Evolutionary conservation across 2,797 vertebrate species (phyloP), one percentile per base, ranked within the genome.

Genomic region (Petrocephalus schoutedeni): DNA sequence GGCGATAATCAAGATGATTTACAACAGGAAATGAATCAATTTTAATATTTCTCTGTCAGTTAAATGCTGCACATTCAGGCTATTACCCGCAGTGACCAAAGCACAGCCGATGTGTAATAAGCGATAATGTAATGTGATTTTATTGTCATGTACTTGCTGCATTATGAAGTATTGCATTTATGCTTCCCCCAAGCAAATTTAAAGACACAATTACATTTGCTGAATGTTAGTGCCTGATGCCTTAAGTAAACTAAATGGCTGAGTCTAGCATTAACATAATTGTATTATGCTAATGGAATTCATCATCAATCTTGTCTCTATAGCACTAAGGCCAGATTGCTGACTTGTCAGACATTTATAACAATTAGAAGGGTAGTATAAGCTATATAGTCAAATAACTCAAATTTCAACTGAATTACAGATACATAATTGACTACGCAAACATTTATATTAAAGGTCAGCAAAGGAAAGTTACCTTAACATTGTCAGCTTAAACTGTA

Each of bases 351-450:
- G 80, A 49, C n/a, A 54, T 83, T 28, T 14, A 54, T 83, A 54
- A 83, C 80, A 83, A 83, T 83, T 83, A 53, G 9, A 83, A 23
- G 14, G 49, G 80, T 28, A 83, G 9, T 10, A 83, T 51, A 83
- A 83, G n/a, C 80, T 53, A 23, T 83, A 83, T 7, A 83, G 80
- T 83, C 80, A 83, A 83, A 51, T 83, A 83, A 83, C 45, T 51
- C 45, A 83, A 49, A 83, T 54, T 23, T 51, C 8, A 54, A 53
- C 80, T 54, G 21, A 83, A 51, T 83, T 83, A 77, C 41, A 54
- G 80, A 83, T 53, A 14, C 80, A 83, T 51, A n/a, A 41, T 23
- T 83, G 36, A 10, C 19, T 77, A 45, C 19, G 67, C 67, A 74
- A 41, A 21, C 21, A 28, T 28, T 28, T 28, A 28, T 28, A 28